Evolutionary conservation across 2,797 vertebrate genomes (phyloP), one percentile per base, ranked within the genome.

Genomic region (Xiphophorus birchmanni): DNA sequence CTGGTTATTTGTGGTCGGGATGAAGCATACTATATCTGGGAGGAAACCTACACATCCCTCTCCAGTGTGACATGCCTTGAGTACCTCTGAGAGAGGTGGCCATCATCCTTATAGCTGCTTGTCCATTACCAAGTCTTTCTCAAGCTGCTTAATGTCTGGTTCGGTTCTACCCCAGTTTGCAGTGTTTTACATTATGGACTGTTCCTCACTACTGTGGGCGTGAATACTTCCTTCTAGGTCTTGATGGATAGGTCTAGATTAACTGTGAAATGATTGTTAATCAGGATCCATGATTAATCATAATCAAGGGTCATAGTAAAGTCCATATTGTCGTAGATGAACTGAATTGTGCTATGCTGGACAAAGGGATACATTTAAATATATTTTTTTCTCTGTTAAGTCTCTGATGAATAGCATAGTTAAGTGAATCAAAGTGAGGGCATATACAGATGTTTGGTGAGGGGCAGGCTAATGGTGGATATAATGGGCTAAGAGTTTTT

Each of bases 261-360:
- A 86, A 75, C 67, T 85, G 72, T 80, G 75, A 90, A 84, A 90
- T 91, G 87, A 94, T 92, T 88, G 86, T 78, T 87, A 90, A 92
- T 93, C 87, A 89, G 78, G 56, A 85, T 75, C 72, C 15, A 4
- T 90, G 82, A 87, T 91, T 92, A 86, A 90, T 93, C 87, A 89
- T 90, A 91, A 94, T 93, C 84, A 90, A 90, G 85, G 89, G 91
- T 92, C 88, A 86, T 78, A 79, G 86, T 88, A 80, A 88, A 90
- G 89, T 87, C 87, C 82, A 82, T 76, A 72, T 84, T 78, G 75
- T 84, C 0, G 10, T 82, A 90, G 89, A 93, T 92, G 79, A 90
- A 90, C 89, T 45, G 58, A 81, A 87, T 78, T 84, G 77, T 81
- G 79, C 83, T 85, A 80, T 81, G 72, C 75, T 79, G 81, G 79